Evolutionary conservation across 37 sponge, comb jelly and placozoan species (phyloP), one percentile per base, ranked within the genome.

Genomic region (Halisarca cf. caerulea): DNA sequence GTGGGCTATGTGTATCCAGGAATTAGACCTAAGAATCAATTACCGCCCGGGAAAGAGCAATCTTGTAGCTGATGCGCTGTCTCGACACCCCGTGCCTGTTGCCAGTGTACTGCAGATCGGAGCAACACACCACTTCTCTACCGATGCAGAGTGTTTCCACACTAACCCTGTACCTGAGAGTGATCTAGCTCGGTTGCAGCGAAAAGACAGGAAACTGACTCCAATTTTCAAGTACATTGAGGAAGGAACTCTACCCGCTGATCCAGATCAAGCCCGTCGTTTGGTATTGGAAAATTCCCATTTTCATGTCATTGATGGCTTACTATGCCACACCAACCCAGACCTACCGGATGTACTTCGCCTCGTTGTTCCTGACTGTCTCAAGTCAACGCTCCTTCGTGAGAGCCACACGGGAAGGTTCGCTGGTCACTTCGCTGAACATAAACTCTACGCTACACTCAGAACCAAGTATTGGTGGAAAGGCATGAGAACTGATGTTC

Each of bases 1-100:
- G 69, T 79, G 88, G 83, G 88, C 83, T 38, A 20, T 88, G 37
- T 54, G 59, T 8, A 71, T 86, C 20, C 86, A 86, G 44, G 80
- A 86, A 28, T 21, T 86, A 27, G 57, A 86, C 70, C 66, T 78
- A 59, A 71, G 39, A 6, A 87, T 87, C 34, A 58, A 83, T 51
- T 66, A 89, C 58, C 44, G 58, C 2, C 37, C 86, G 14, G 83
- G 90, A 6, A 71, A 54, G 32, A 24, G 47, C 2, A 88, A 88
- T 45, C 17, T 44, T 30, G 71, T 45, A 20, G 80, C 86, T 20
- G 90, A 90, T 77, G 86, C 83, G 4, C 82, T 87, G 23, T 87
- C 90, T 14, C 17, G 83, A 25, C 42, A 45, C 27, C 61, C 84
- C 20, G 20, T 81, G 2, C 37, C 37, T 35, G 72, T 8, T n/a